These are phyloP conservation scores for Patella vulgata DNA, from an alignment of 1,140 invertebrate genomes.

Conservation along the genomic window DNA sequence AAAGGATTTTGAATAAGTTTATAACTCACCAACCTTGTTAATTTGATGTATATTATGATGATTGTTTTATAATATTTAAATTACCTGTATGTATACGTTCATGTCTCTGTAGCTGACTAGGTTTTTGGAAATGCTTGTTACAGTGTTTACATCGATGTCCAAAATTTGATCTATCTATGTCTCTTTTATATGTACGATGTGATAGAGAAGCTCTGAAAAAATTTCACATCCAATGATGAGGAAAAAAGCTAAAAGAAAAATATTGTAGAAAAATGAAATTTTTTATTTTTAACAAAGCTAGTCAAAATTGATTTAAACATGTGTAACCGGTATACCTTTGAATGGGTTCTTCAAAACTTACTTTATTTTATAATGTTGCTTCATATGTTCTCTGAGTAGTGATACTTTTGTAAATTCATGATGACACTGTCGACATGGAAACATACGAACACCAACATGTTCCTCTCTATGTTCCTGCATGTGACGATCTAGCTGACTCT, in stretches of 20 bases:
- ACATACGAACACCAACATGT: slow-evolving; percentile 54
- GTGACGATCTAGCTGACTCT: slow-evolving; percentile 71
- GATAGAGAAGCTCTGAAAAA: slow-evolving; percentile 54
- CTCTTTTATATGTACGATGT: slow-evolving; percentile 64
- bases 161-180: slow-evolving; percentile 64
- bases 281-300: not conserved
- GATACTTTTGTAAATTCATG: slow-evolving; percentile 63
- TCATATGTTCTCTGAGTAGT: slow-evolving; percentile 69
- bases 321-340: no score
- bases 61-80: no score
- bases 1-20: no score
- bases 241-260: not conserved
- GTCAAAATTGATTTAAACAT: not conserved
- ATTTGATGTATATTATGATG: no score
- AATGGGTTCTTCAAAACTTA: no score
- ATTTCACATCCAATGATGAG: not conserved
- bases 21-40: no score
- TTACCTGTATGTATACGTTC: slow-evolving; percentile 68
- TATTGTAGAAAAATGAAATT: not conserved
- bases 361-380: slow-evolving; percentile 71
- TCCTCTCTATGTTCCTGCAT: slow-evolving; percentile 68
- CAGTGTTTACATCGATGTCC: slow-evolving; percentile 65
- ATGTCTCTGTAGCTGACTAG: slow-evolving; percentile 67
- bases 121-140: slow-evolving; percentile 67
- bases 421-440: slow-evolving; percentile 66